Conservation (phyloP, 2,888 invertebrate genomes). For the Anticlea derivata region DNA sequence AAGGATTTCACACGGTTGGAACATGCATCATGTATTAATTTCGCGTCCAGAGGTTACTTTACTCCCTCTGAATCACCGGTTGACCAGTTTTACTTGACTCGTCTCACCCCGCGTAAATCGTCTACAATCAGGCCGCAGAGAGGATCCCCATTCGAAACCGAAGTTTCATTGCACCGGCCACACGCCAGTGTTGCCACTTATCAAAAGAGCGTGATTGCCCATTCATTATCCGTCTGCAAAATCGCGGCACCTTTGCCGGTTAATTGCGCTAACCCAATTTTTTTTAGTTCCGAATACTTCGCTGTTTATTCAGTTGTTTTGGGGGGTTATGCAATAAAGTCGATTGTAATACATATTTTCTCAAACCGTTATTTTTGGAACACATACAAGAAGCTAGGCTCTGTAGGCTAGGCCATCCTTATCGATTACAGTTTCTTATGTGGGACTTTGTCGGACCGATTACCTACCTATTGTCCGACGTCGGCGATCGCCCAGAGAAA, state of each 20-base stretch:
- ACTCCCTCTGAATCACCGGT: constrained; percentile 37
- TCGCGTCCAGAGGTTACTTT: constrained; percentile 14
- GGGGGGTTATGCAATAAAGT: constrained; percentile 4
- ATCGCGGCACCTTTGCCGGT: constrained; percentile 61
- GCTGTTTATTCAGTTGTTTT: constrained; percentile 38
- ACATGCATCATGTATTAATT: too few relatives aligned
- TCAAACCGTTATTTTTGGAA: not conserved
- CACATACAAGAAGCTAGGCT: not conserved
- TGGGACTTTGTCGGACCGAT: too few relatives aligned
- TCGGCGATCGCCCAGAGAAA: too few relatives aligned
- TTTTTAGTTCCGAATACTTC: constrained; percentile 40
- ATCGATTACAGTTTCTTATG: too few relatives aligned
- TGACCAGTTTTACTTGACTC: constrained; percentile 28
- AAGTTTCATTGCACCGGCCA: constrained; percentile 40
- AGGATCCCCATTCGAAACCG: constrained; percentile 33
- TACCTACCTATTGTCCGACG: too few relatives aligned
- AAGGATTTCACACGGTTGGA: too few relatives aligned
- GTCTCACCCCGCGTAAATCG: constrained; percentile 31
- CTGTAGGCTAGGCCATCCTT: not conserved
- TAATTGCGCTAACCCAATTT: constrained; percentile 61
- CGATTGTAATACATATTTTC: not conserved
- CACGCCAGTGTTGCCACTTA: constrained; percentile 45
- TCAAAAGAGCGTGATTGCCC: constrained; percentile 61
- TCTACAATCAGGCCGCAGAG: constrained; percentile 23
- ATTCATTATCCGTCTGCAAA: constrained; percentile 61